Evolutionary conservation across 2,888 invertebrate genomes (phyloP), one percentile per base, ranked within the genome.

Genomic region (Lasioglossum oenotherae): DNA sequence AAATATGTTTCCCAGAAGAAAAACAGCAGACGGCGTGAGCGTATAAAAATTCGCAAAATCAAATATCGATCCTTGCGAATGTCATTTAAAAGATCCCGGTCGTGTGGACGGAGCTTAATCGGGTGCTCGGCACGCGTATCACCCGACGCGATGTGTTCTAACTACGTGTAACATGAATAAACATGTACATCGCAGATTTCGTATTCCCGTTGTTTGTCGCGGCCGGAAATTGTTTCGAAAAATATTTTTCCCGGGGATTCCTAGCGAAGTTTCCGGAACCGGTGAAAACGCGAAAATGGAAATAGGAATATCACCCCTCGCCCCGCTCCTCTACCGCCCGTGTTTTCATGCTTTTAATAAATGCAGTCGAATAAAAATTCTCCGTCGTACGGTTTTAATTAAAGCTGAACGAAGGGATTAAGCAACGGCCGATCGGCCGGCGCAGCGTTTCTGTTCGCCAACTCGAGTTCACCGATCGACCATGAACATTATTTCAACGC

Each of bases 321-420:
- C 46, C 12, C 35, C 19, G 2, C 2, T 8, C 23, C 8, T 8
- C 53, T 8, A 6, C 4, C 53, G 53, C 53, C 44, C 14, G 35
- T 35, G 75, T 77, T 64, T 64, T 67, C 31, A 46, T 46, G 64
- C 60, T 46, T 31, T 77, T 77, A 77, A 77, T 77, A 67, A 77
- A 46, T 67, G 64, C 67, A 46, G 14, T 35, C 67, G 12, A 44
- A 46, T 64, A 64, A 67, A 31, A 77, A 77, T 46, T 77, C 19
- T 8, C 23, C 35, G 74, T 4, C 49, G 53, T 60, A 31, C 41
- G 44, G 76, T 35, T 77, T 77, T 77, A 67, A 77, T 77, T 67
- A 77, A 77, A 77, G 67, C 64, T 35, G 60, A 41, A 60, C 75
- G 75, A 57, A 41, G 27, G 12, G 46, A 77, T 77, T 67, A 67